Evolutionary conservation across 2,888 invertebrate genomes (phyloP).

Genomic region (Plemyria rubiginata): DNA sequence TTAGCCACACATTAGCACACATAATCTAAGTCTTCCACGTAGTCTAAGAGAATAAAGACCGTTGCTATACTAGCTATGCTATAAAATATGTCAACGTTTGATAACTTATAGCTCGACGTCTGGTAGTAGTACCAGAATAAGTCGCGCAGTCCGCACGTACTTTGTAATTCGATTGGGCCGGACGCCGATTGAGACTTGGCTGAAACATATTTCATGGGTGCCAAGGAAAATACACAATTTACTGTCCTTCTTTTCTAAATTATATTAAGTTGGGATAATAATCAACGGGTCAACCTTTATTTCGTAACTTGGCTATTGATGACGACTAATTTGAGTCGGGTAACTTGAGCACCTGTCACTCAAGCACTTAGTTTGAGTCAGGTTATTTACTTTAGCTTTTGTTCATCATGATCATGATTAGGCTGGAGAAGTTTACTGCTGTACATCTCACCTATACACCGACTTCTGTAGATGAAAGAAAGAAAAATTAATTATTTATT

Average conservation of each 20-base stretch:
- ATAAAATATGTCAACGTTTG: no score
- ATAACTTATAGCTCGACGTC: not conserved
- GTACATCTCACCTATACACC: no score
- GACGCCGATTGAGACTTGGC: constrained; percentile 76
- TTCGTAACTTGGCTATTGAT: not conserved
- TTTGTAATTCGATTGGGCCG: constrained; percentile 77
- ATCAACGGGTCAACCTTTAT: not conserved
- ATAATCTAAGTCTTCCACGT: no score
- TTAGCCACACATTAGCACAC: no score
- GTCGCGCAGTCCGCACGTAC: constrained; percentile 73
- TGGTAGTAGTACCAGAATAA: constrained; percentile 49
- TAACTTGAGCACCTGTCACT: not conserved
- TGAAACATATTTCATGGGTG: constrained; percentile 74
- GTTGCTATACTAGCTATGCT: no score
- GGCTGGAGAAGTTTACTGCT: no score
- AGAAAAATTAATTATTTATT: no score
- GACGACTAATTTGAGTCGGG: not conserved
- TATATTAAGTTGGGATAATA: constrained; percentile 9
- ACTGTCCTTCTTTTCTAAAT: constrained; percentile 44
- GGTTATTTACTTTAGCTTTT: no score
- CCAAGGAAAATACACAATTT: constrained; percentile 67
- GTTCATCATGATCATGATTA: no score
- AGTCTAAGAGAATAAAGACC: no score
- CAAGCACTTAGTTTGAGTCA: no score
- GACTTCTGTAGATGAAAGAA: no score